Evolutionary conservation across 2,113 vertebrate genomes (phyloP).

Genomic region (Globicephala melas): DNA sequence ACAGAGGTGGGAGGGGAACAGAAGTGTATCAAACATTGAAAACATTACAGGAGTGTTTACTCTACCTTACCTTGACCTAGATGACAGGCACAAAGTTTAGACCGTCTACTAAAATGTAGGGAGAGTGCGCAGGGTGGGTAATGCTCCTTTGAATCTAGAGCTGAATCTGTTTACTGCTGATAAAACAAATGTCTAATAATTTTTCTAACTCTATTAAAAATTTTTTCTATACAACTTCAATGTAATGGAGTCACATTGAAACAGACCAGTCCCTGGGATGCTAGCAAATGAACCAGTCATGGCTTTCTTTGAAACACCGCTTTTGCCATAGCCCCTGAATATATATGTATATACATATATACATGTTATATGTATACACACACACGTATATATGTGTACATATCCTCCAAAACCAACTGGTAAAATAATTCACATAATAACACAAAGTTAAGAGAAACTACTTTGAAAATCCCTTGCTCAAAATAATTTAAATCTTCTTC

Average conservation of each 20-base stretch:
- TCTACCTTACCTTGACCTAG: background rate
- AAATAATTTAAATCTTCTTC: background rate
- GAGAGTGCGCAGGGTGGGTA: background rate
- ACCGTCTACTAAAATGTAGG: background rate
- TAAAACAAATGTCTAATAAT: background rate
- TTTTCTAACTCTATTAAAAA: conserved; percentile 18
- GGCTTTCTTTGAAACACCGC: background rate
- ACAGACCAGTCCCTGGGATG: background rate
- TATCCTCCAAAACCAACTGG: background rate
- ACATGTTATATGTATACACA: background rate
- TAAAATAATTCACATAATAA: conserved; percentile 13
- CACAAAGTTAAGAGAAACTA: conserved; percentile 6
- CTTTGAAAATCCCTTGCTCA: background rate
- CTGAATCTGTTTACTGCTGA: background rate
- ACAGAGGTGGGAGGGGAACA: background rate
- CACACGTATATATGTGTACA: background rate
- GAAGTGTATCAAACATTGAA: background rate
- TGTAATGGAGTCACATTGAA: background rate
- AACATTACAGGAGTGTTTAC: background rate
- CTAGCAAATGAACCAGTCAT: background rate
- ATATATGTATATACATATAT: background rate
- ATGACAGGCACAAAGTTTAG: background rate
- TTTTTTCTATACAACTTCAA: background rate
- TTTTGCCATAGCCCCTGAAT: background rate
- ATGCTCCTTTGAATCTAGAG: background rate